Conservation (phyloP, 2,113 vertebrate species). For the Donacobius atricapilla region DNA sequence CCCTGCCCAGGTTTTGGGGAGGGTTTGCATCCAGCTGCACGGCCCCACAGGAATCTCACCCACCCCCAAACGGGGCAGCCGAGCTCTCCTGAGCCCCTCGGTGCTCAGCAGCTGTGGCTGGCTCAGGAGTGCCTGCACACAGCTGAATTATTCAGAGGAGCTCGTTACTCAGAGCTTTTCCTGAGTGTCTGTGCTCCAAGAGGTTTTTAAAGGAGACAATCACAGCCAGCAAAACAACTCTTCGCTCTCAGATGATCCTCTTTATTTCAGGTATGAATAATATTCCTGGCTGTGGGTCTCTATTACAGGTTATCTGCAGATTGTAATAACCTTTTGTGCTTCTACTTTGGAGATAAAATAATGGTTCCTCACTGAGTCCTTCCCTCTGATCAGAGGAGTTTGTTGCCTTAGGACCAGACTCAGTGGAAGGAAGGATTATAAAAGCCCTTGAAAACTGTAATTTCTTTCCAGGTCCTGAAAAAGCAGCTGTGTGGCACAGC, state of each 20-base stretch:
- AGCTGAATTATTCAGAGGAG: conserved; percentile 25
- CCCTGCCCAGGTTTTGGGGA: background rate
- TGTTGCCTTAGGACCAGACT: conserved; percentile 20
- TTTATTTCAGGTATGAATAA: conserved; percentile 12
- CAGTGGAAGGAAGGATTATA: background rate
- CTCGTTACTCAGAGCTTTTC: background rate
- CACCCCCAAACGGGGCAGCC: background rate
- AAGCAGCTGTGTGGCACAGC: background rate
- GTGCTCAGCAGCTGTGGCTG: background rate
- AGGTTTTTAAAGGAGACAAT: conserved; percentile 9
- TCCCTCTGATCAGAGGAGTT: background rate
- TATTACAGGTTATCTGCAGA: background rate
- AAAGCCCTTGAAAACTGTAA: background rate
- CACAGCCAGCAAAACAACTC: conserved; percentile 15
- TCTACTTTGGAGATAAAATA: conserved; percentile 12
- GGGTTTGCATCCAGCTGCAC: background rate
- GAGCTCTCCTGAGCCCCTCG: background rate
- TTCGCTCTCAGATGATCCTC: background rate
- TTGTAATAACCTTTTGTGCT: background rate
- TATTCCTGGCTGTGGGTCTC: background rate
- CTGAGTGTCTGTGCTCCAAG: background rate
- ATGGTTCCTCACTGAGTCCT: background rate
- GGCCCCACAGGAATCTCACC: background rate
- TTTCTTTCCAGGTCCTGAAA: background rate
- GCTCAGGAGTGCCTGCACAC: background rate